A percentile compares a stretch with the other conserved stretches of the same genome.
Conservation (phyloP, 2,797 vertebrate genomes). For the Silurus lanzhouensis region DNA sequence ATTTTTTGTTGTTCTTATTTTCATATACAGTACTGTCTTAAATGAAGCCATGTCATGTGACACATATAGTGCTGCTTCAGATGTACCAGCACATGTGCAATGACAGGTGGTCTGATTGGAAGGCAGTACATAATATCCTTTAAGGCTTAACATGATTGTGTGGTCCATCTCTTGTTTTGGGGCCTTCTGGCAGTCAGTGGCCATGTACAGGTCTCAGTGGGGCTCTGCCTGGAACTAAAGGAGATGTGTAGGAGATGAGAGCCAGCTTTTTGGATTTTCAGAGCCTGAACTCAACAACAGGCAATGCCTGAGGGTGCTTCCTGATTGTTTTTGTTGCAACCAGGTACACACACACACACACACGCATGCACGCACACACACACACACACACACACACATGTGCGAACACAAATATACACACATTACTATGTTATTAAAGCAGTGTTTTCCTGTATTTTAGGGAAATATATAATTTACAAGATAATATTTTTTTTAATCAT, state of each 20-base stretch:
- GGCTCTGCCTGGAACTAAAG: constrained; percentile 54
- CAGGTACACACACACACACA: constrained; percentile 13
- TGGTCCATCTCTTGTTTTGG: constrained; percentile 37
- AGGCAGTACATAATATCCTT: constrained; percentile 48
- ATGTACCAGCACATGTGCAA: constrained; percentile 44
- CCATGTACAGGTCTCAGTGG: constrained; percentile 58
- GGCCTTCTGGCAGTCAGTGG: constrained; percentile 46
- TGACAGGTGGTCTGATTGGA: constrained; percentile 57
- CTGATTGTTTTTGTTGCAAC: constrained; percentile 53
- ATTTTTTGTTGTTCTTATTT: constrained; percentile 36
- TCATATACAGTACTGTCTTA: constrained; percentile 29
- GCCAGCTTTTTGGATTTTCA: constrained; percentile 69
- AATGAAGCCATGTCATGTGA: constrained; percentile 53
- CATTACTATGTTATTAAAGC: constrained; percentile 6
- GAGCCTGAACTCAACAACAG: constrained; percentile 68
- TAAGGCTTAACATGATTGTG: constrained; percentile 53
- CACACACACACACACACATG: constrained; percentile 13
- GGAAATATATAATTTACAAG: constrained; percentile 9
- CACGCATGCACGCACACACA: constrained; percentile 31
- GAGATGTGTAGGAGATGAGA: constrained; percentile 66
- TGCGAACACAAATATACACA: constrained; percentile 1
- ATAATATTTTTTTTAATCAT: neutral
- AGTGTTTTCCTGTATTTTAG: neutral
- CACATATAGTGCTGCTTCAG: constrained; percentile 44
- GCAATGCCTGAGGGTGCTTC: constrained; percentile 66